These are phyloP conservation scores for Solenopsis invicta DNA, from an alignment of 1,140 invertebrate genomes.

Conservation along the genomic window DNA sequence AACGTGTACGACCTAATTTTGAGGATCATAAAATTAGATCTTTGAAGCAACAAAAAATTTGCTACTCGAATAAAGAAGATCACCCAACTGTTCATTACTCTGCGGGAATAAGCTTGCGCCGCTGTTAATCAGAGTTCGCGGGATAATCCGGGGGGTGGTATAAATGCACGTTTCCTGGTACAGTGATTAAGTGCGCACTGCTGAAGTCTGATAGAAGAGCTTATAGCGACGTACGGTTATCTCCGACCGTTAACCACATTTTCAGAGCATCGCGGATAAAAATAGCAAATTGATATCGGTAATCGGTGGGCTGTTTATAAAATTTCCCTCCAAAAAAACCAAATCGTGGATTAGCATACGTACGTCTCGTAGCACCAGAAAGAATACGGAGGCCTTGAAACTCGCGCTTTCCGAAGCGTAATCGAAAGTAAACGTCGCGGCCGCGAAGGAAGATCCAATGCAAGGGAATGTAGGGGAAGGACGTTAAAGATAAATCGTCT, in stretches of 20 bases:
- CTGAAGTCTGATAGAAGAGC: neutral
- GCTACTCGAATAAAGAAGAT: neutral
- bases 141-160: constrained; percentile 1
- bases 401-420: neutral
- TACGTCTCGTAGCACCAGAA: neutral
- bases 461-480: neutral
- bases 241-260: neutral
- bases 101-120: neutral
- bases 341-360: neutral
- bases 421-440: constrained; percentile 10
- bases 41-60: neutral
- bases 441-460: neutral
- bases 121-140: neutral
- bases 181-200: constrained; percentile 10
- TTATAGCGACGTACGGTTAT: constrained; percentile 1
- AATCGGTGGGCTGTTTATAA: neutral
- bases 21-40: neutral
- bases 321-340: neutral
- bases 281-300: neutral
- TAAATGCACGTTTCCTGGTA: constrained; percentile 55
- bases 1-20: constrained; percentile 4
- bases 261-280: neutral
- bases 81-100: neutral
- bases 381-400: neutral
- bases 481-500: neutral